These are phyloP conservation scores for Himalopsyche kuldschensis DNA, from an alignment of 2,888 invertebrate species.

Conservation along the genomic window DNA sequence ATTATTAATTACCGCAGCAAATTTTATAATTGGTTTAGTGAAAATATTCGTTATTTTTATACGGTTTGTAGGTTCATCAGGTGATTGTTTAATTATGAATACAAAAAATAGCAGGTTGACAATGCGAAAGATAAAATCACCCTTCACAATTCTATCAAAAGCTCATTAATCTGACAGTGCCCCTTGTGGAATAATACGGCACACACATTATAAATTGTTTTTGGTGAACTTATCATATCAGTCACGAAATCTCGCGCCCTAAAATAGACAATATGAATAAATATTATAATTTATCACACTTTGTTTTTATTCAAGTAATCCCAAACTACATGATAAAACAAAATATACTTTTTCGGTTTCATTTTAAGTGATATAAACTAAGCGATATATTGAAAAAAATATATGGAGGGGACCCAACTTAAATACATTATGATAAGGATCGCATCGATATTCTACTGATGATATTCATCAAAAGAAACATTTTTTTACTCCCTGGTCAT, in stretches of 20 bases:
- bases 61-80: background rate
- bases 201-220: background rate
- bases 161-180: background rate
- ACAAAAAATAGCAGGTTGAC: background rate
- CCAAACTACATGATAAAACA: too few relatives aligned
- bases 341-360: too few relatives aligned
- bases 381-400: background rate
- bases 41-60: background rate
- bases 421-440: background rate
- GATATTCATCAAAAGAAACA: background rate
- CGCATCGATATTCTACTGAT: background rate
- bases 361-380: too few relatives aligned
- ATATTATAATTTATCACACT: background rate
- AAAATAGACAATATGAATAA: background rate
- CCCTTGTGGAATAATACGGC: background rate
- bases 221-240: background rate
- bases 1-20: too few relatives aligned
- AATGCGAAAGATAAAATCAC: background rate
- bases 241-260: background rate
- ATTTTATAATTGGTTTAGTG: background rate
- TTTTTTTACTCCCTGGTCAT: background rate
- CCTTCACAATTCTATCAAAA: background rate
- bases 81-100: background rate
- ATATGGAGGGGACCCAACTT: background rate
- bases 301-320: background rate